These are phyloP conservation scores for Drosophila colorata DNA, from an alignment of 2,888 invertebrate species.

Conservation along the genomic window DNA sequence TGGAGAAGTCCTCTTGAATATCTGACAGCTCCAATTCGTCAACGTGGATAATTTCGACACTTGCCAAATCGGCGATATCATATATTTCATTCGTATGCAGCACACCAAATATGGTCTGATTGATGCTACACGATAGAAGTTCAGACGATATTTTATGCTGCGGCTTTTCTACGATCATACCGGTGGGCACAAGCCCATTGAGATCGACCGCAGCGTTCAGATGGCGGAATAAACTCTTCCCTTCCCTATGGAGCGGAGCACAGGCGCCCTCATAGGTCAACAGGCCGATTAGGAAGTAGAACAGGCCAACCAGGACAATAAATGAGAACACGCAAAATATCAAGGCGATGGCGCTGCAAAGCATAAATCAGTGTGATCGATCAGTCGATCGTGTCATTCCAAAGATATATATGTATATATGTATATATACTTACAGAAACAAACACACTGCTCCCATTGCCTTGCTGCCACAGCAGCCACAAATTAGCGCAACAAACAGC, in stretches of 20 bases:
- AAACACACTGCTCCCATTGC: conserved; percentile 93
- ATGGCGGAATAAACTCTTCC: not conserved
- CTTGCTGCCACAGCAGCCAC: conserved; percentile 96
- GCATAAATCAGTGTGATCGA: not conserved
- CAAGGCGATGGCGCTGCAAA: conserved; percentile 89
- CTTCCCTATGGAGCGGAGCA: conserved; percentile 87
- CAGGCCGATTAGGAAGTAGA: conserved; percentile 89
- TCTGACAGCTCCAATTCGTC: not conserved
- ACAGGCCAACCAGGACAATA: conserved; percentile 88
- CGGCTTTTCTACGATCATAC: too few relatives aligned
- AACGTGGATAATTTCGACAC: not conserved
- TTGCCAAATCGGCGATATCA: conserved; percentile 11
- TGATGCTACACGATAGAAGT: too few relatives aligned
- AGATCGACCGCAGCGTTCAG: conserved; percentile 13
- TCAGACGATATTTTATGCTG: too few relatives aligned
- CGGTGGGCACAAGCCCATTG: too few relatives aligned
- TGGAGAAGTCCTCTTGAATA: not conserved
- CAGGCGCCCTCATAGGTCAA: conserved; percentile 90
- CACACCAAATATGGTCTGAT: conserved; percentile 37
- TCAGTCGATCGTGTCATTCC: not conserved
- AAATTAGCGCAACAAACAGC: conserved; percentile 92
- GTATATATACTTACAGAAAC: conserved; percentile 88
- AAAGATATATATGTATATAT: too few relatives aligned
- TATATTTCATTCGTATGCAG: conserved; percentile 16
- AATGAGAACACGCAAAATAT: conserved; percentile 91